Base-by-base conservation (phyloP, 2,113 vertebrate genomes). In the Nesospiza acunhae region DNA sequence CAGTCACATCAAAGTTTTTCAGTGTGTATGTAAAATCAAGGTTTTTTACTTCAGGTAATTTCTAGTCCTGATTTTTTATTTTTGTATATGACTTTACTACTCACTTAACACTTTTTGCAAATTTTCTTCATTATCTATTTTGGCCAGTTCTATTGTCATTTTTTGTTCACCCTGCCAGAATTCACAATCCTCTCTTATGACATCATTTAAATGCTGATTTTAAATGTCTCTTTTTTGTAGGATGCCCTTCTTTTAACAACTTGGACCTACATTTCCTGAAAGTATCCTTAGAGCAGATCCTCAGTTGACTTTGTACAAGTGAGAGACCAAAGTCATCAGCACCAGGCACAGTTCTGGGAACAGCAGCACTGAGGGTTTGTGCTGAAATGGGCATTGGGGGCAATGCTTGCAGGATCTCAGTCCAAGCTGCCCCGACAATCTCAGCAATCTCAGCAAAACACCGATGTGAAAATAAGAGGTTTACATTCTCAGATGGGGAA, bases 101-200 rank as follows among this genome's bases (percentile, higher is more conserved):
- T 55, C 47, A 70, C 20, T 59, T 47, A 49, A 37, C 0, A 0
- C 0, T 15, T 52, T 78, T 30, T 63, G 28, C 7, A 85, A 64
- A 41, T 70, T 67, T 89, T 81, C 17, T 69, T 70, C 7, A 31
- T 16, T 21, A 23, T 42, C 11, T 53, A 78, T 89, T 59, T 56
- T 0, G 0, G 50, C 4, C 28, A 62, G 15, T 67, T 94, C 44
- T 67, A 24, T 26, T 62, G 5, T 18, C 1, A 2, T 69, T 80
- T 87, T 31, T 39, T 23, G 2, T 74, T 84, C 28, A 70, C 24
- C 15, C 18, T 87, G 26, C 1, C 42, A 50, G 35, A 91, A 66
- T 49, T 84, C n/a, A 84, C 20, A 30, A 55, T 59, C 8, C 11
- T 69, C 66, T 67, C 42, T 84, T 26, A 70, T 17, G 20, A 49